Conservation (phyloP, 2,797 vertebrate species). For the Rhinichthys osculus region DNA sequence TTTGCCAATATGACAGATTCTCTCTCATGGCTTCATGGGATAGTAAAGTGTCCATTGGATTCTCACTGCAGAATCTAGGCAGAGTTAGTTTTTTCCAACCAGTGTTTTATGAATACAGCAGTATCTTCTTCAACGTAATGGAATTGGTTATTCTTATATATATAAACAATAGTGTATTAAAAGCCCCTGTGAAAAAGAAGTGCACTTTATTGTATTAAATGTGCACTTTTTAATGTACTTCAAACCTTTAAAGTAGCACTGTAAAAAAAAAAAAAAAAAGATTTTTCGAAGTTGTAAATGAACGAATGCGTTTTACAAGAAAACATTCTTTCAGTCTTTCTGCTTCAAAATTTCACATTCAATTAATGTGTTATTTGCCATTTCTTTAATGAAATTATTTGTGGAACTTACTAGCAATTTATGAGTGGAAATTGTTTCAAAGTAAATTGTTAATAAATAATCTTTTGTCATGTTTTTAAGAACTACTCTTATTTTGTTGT, state of each 20-base stretch:
- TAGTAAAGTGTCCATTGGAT: not conserved
- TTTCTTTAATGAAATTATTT: not conserved
- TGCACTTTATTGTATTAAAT: too few relatives aligned
- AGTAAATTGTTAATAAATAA: not conserved
- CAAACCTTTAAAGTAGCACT: too few relatives aligned
- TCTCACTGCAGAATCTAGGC: too few relatives aligned
- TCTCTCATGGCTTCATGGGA: not conserved
- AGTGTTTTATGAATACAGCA: too few relatives aligned
- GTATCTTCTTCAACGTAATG: too few relatives aligned
- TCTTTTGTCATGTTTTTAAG: not conserved
- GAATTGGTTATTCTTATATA: not conserved
- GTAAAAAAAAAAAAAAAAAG: too few relatives aligned
- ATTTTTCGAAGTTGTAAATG: too few relatives aligned
- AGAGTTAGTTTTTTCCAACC: too few relatives aligned
- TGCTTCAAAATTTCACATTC: not conserved
- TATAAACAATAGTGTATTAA: too few relatives aligned
- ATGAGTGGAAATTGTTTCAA: not conserved
- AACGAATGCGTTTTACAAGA: not conserved
- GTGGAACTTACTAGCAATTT: not conserved
- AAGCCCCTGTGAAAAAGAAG: too few relatives aligned
- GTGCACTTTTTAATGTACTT: too few relatives aligned
- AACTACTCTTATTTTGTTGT: not conserved
- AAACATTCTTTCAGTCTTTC: not conserved
- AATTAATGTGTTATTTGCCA: not conserved
- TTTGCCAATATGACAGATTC: not conserved